Conservation (phyloP, 2,113 vertebrate species). For the Hemibagrus wyckioides region DNA sequence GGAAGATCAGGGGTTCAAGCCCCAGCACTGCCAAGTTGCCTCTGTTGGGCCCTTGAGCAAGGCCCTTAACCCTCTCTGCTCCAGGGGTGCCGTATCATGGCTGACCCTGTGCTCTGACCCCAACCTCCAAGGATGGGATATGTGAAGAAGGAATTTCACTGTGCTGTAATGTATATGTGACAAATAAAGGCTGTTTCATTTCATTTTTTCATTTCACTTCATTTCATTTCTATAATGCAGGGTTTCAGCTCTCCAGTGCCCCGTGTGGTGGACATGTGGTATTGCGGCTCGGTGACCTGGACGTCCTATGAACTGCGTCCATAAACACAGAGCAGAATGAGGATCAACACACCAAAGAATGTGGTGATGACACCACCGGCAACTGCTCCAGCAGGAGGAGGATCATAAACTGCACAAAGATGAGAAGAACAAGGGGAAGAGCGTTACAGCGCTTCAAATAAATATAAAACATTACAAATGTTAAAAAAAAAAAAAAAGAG, state of each 20-base stretch:
- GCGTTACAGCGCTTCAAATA: not conserved
- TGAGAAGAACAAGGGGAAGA: not conserved
- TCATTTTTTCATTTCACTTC: too few relatives aligned
- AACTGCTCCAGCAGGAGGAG: conserved; percentile 38
- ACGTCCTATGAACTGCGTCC: not conserved
- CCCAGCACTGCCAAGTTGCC: too few relatives aligned
- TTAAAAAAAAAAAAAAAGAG: too few relatives aligned
- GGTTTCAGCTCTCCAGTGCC: not conserved
- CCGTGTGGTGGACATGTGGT: not conserved
- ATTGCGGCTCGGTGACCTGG: not conserved
- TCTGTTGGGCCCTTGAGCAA: too few relatives aligned
- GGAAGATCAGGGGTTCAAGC: too few relatives aligned
- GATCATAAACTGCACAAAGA: conserved; percentile 43
- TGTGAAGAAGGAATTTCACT: too few relatives aligned
- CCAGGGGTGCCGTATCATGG: too few relatives aligned
- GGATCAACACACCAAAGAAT: conserved; percentile 22
- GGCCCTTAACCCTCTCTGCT: too few relatives aligned
- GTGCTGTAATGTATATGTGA: too few relatives aligned
- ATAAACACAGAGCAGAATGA: conserved; percentile 37
- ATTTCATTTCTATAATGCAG: not conserved
- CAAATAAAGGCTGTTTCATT: too few relatives aligned
- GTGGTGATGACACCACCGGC: conserved; percentile 43
- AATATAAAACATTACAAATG: not conserved
- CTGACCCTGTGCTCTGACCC: too few relatives aligned
- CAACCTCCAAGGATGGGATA: too few relatives aligned